A percentile compares a stretch with the other conserved stretches of the same genome.
phyloP scores from a whole-genome alignment of 35 echinoderm and acorn worm species.

The Amphiura filiformis region DNA sequence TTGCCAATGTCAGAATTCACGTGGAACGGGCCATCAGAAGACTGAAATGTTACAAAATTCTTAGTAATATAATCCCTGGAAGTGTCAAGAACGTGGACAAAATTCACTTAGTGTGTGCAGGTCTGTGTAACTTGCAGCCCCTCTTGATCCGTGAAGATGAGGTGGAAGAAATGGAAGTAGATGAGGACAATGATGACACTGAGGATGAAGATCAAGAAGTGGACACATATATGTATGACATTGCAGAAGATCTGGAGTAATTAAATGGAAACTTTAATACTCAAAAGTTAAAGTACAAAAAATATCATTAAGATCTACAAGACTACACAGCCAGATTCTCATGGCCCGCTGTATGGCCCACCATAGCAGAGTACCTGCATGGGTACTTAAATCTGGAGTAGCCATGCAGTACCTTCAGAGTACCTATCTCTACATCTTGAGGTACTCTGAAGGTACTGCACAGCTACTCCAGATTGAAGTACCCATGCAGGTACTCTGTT shows the following conservation, averaged over 20 bases:
- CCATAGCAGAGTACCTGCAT: not conserved
- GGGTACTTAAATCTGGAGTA: not conserved
- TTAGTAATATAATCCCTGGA: conserved; percentile 30
- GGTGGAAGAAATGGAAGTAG: not conserved
- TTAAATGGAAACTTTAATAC: not conserved
- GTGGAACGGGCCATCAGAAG: conserved; percentile 55
- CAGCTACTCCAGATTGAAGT: too few species aligned
- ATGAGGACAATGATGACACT: conserved; percentile 17
- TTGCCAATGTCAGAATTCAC: conserved; percentile 49
- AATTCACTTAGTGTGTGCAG: conserved; percentile 34
- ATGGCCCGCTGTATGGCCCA: not conserved
- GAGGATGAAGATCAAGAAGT: not conserved
- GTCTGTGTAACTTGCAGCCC: conserved; percentile 46
- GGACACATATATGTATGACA: not conserved
- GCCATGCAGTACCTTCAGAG: too few species aligned
- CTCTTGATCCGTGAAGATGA: conserved; percentile 16
- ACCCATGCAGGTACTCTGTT: too few species aligned
- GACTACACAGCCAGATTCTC: not conserved
- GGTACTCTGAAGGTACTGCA: too few species aligned
- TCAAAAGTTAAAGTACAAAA: not conserved
- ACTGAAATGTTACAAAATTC: conserved; percentile 48
- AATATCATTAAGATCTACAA: not conserved
- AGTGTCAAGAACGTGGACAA: conserved; percentile 44
- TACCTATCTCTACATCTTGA: too few species aligned
- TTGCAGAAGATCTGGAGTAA: conserved; percentile 25